These are phyloP conservation scores for Acanthosepion esculentum DNA, from an alignment of 2,888 invertebrate genomes.

Conservation along the genomic window DNA sequence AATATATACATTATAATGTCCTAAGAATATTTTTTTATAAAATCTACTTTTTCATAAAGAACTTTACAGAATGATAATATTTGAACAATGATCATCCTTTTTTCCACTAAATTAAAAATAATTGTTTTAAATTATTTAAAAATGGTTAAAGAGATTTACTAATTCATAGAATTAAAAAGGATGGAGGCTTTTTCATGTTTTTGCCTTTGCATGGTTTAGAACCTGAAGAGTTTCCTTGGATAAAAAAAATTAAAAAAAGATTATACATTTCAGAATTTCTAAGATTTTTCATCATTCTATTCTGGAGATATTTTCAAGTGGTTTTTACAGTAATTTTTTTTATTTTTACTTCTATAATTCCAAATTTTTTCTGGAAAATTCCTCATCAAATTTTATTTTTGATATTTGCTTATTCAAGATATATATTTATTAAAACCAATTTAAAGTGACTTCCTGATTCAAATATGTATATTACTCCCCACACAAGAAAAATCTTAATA, in stretches of 20 bases:
- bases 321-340: background rate
- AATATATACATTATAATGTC: no score
- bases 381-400: background rate
- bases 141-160: background rate
- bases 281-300: background rate
- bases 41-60: background rate
- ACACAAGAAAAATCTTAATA: background rate
- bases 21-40: no score
- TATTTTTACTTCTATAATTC: background rate
- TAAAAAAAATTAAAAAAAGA: background rate
- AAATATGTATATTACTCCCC: background rate
- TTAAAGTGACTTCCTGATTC: background rate
- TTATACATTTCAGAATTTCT: background rate
- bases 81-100: background rate
- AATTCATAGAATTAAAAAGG: constrained; percentile 1
- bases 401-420: background rate
- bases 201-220: no score
- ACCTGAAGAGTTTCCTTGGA: background rate
- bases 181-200: background rate
- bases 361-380: background rate
- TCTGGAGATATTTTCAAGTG: background rate
- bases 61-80: background rate
- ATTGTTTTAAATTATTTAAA: background rate
- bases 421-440: no score
- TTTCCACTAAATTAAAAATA: background rate